Conservation (phyloP, 2,888 invertebrate genomes). For the Melanostoma mellinum region DNA sequence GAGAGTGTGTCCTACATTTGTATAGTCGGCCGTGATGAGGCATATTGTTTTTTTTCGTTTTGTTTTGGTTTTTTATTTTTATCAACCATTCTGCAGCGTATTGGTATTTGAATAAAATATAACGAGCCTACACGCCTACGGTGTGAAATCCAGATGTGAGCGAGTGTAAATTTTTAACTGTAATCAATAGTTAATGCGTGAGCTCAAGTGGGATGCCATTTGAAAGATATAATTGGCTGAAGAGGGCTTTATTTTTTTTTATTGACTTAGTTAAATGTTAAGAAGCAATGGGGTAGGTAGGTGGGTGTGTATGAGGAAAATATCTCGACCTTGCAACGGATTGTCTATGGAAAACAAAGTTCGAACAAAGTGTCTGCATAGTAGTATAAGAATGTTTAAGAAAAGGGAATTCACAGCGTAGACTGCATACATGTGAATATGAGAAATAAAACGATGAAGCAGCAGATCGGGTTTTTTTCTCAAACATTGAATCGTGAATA, state of each 20-base stretch:
- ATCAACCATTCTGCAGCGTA: background rate
- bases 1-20: background rate
- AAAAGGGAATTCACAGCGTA: too few relatives aligned
- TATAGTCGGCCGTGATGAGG: conserved; percentile 20
- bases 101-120: background rate
- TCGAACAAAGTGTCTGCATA: too few relatives aligned
- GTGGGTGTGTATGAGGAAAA: too few relatives aligned
- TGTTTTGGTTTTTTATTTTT: conserved; percentile 14
- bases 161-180: conserved; percentile 16
- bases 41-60: background rate
- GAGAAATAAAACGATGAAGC: too few relatives aligned
- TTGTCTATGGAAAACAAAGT: too few relatives aligned
- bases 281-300: background rate
- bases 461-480: too few relatives aligned
- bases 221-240: conserved; percentile 5
- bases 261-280: background rate
- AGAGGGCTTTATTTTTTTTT: background rate
- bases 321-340: too few relatives aligned
- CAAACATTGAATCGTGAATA: too few relatives aligned
- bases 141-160: conserved; percentile 2
- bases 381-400: too few relatives aligned
- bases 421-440: too few relatives aligned
- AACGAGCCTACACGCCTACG: background rate
- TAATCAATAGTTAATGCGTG: conserved; percentile 5
- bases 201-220: background rate